Base-by-base conservation (phyloP, 2,113 vertebrate species). In the Laterallus jamaicensis region DNA sequence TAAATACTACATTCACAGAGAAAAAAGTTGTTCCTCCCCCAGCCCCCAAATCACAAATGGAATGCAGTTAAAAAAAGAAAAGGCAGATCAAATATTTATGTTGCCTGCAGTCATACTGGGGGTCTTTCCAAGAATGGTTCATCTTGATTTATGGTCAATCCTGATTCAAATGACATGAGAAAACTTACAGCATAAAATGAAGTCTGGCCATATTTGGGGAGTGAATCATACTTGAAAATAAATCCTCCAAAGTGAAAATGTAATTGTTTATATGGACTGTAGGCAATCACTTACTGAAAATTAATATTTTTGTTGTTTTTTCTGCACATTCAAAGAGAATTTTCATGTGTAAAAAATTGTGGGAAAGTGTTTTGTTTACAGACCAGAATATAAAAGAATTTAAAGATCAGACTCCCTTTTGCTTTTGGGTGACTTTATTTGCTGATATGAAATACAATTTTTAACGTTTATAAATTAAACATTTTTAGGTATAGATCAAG, bases 21-120 rank as follows among this genome's bases (percentile, higher is more conserved):
- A 40, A 2, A 15, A 40, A 83, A 89, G 26, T 42, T 67, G 6
- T 64, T 92, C 67, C 62, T 20, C 22, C 24, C 55, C 21, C n/a
- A 77, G 3, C 3, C 29, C 81, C 25, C 68, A 60, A 91, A 76
- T 85, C 44, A 44, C 12, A 77, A 87, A 62, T 52, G 44, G 74
- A 95, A 95, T 82, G 76, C 76, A 62, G 62, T 52, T 78, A 50
- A 76, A 21, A 5, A 16, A 14, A 17, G 9, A 60, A 90, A 82
- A 78, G 39, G 19, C 16, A 93, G 49, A 96, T 96, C 24, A 97
- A 97, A 97, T 96, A 97, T 97, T 97, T 97, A 97, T 82, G 62
- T 93, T 95, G 90, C 94, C 95, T 96, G 92, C 47, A 92, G 95
- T 80, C 75, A 83, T 81, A 73, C 60, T 56, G 52, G 77, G 77